Base-by-base conservation (phyloP, 2,888 invertebrate species). In the Oligia latruncula region DNA sequence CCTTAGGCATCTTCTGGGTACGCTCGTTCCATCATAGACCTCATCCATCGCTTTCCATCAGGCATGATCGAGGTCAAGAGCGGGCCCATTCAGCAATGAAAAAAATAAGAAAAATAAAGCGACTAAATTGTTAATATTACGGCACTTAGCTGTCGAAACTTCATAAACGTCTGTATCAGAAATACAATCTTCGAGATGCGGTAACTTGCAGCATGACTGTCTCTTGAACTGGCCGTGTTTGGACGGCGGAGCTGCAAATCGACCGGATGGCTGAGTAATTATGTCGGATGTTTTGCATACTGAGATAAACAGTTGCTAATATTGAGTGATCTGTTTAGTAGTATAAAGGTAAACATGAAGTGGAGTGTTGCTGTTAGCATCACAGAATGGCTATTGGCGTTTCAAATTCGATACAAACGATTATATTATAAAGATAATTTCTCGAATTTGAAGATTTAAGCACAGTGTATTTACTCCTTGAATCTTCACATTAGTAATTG, bases 201-300 rank as follows among this genome's bases (percentile, higher is more conserved):
- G 55, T 35, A 67, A 40, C 62, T 68, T 23, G 58, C 4, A 66
- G n/a, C 43, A 6, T 13, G 20, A 5, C 79, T 71, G 77, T 55
- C 85, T 83, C 88, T 40, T 9, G 8, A 46, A 75, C 90, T 86
- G 79, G 71, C 11, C 70, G 52, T 71, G 88, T 90, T 88, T 89
- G 85, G 85, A 78, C 75, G 60, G 76, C 78, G 76, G 77, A 86
- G 80, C 79, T 77, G 81, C 77, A 81, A 78, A 85, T 80, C 81
- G 81, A 80, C 75, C 78, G 80, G 76, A 89, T 81, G 43, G 73
- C 84, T 85, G 78, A 86, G 83, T 88, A 88, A 88, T 88, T 88
- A 84, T 82, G 71, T 82, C 67, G 66, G 68, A 83, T 86, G 80
- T 80, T 87, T 88, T 86, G 88, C 86, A 86, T 82, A 82, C 74